These are phyloP conservation scores for Zaprionus ghesquierei DNA, from an alignment of 1,140 invertebrate genomes.

Conservation along the genomic window DNA sequence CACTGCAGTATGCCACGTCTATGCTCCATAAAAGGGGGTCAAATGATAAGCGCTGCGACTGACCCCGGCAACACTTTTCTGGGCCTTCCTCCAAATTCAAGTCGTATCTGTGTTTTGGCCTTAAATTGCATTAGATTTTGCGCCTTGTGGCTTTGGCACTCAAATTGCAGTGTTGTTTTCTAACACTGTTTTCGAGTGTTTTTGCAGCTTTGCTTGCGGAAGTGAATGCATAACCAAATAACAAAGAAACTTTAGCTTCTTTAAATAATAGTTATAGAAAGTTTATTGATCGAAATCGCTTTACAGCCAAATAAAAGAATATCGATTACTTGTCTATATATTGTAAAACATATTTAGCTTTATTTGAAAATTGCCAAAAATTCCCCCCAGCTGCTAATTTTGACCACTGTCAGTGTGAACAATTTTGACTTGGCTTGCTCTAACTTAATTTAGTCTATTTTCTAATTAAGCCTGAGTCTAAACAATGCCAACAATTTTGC, in stretches of 20 bases:
- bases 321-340: too few species aligned
- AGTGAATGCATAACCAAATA: too few species aligned
- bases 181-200: background rate
- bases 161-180: constrained; percentile 20
- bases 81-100: background rate
- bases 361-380: too few species aligned
- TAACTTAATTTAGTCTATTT: background rate
- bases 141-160: constrained; percentile 4
- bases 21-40: background rate
- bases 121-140: constrained; percentile 35
- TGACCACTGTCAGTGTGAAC: background rate
- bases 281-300: too few species aligned
- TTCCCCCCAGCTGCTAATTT: background rate
- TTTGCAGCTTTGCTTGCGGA: background rate
- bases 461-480: constrained; percentile 9
- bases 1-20: background rate
- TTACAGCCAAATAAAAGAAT: too few species aligned
- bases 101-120: constrained; percentile 1
- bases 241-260: too few species aligned
- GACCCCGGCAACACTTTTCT: background rate
- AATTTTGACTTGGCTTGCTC: background rate
- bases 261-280: too few species aligned
- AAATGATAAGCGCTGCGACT: constrained; percentile 29
- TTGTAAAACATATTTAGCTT: too few species aligned
- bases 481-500: constrained; percentile 10